Base-by-base conservation (phyloP, 1,140 invertebrate species). In the Drosophila jambulina region DNA sequence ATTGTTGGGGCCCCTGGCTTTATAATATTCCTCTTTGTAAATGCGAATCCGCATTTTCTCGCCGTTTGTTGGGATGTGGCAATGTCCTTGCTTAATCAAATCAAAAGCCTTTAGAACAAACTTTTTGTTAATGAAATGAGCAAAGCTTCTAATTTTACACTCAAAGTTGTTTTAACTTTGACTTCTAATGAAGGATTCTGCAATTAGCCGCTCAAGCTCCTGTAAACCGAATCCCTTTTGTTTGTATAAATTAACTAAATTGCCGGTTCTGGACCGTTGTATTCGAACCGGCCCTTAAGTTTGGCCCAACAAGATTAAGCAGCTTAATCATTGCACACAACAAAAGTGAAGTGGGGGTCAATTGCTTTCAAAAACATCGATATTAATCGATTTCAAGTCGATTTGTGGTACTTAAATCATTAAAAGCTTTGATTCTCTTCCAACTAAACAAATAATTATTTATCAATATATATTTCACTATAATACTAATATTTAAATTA, bases 161-260 rank as follows among this genome's bases (percentile, higher is more conserved):
- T 19, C 27, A 51, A 51, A 51, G 27, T 51, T 51, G 10, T 51
- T 12, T n/a, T 36, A 36, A 54, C 32, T 38, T 54, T 36, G n/a
- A 12, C 10, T 43, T 43, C 0, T 29, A 17, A 21, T 58, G 19
- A 19, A 19, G 25, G 56, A 10, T 53, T 51, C 19, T 2, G 21
- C 38, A 23, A 34, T 53, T 53, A 15, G 29, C 12, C 32, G 23
- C 19, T 7, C 21, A 38, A 23, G 53, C 34, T 38, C 32, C 53
- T 38, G 53, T 38, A 12, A 25, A 25, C 21, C 43, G 43, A 61
- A 29, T 32, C 43, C 43, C 21, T 10, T 51, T 61, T 61, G 59
- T 51, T 61, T 61, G 45, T 13, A 51, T 51, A 61, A 61, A 61
- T 61, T 61, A 36, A 36, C 21, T 36, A 51, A 61, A 61, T 61